phyloP scores from a whole-genome alignment of 37 sponge, comb jelly and placozoan species.

The Cliona cf. orientalis region DNA sequence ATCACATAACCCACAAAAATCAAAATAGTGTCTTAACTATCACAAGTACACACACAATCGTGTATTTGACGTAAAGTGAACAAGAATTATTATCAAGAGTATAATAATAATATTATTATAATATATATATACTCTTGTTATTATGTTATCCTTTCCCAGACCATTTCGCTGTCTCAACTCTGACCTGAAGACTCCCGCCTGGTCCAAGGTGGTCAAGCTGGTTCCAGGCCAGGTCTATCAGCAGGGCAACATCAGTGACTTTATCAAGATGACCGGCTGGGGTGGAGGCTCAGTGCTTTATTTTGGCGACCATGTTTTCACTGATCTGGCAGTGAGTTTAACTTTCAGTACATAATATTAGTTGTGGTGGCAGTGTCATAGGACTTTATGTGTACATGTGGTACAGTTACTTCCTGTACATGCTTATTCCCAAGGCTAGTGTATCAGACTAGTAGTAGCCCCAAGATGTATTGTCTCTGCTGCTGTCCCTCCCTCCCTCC shows the following conservation, averaged over 20 bases:
- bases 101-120: background rate
- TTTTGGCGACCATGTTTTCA: constrained; percentile 98
- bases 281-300: constrained; percentile 80
- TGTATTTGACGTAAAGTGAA: too few relatives aligned
- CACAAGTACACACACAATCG: too few relatives aligned
- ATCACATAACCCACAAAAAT: too few relatives aligned
- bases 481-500: too few relatives aligned
- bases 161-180: constrained; percentile 74
- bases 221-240: constrained; percentile 64
- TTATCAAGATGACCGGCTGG: constrained; percentile 88
- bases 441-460: too few relatives aligned
- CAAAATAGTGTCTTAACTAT: too few relatives aligned
- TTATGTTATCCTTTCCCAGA: constrained; percentile 10
- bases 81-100: too few relatives aligned
- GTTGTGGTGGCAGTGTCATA: background rate
- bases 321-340: constrained; percentile 88
- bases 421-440: background rate
- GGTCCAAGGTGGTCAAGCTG: constrained; percentile 68
- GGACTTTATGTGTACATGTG: background rate
- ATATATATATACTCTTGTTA: background rate
- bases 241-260: constrained; percentile 86
- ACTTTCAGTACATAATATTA: background rate
- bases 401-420: background rate
- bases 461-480: background rate
- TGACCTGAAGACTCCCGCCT: constrained; percentile 39